Evolutionary conservation across 2,113 vertebrate species (phyloP).

Genomic region (Eira barbara): DNA sequence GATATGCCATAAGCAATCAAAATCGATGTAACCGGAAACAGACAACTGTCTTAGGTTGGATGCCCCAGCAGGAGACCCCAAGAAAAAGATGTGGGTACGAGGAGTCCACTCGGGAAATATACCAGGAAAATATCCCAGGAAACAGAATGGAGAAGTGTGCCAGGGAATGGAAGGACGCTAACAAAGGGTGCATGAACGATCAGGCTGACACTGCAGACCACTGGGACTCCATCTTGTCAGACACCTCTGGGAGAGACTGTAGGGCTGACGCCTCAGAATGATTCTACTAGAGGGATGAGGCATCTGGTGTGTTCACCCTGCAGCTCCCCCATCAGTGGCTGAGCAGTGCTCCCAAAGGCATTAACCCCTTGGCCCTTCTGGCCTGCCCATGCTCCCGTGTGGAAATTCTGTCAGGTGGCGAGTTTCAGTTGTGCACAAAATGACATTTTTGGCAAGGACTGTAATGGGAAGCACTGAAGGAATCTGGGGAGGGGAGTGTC

Average conservation of each 20-base stretch:
- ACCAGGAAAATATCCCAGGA: not conserved
- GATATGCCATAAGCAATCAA: not conserved
- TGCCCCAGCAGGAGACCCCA: not conserved
- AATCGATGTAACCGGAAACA: not conserved
- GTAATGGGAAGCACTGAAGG: not conserved
- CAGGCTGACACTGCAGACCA: not conserved
- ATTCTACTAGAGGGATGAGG: not conserved
- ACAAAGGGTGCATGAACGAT: not conserved
- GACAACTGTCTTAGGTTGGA: not conserved
- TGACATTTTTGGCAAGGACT: not conserved
- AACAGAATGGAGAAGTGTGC: not conserved
- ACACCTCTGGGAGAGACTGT: not conserved
- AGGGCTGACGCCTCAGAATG: not conserved
- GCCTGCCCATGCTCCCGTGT: not conserved
- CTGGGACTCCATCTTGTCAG: not conserved
- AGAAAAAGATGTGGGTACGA: not conserved
- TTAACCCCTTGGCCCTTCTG: not conserved
- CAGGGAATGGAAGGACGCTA: not conserved
- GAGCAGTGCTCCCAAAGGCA: not conserved
- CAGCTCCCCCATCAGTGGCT: not conserved
- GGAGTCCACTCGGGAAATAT: not conserved
- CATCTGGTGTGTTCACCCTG: not conserved
- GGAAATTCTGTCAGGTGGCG: not conserved
- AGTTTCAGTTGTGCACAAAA: not conserved
- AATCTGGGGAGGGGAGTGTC: not conserved